Evolutionary conservation across 1,140 invertebrate species (phyloP), one percentile per base, ranked within the genome.

Genomic region (Periplaneta americana): DNA sequence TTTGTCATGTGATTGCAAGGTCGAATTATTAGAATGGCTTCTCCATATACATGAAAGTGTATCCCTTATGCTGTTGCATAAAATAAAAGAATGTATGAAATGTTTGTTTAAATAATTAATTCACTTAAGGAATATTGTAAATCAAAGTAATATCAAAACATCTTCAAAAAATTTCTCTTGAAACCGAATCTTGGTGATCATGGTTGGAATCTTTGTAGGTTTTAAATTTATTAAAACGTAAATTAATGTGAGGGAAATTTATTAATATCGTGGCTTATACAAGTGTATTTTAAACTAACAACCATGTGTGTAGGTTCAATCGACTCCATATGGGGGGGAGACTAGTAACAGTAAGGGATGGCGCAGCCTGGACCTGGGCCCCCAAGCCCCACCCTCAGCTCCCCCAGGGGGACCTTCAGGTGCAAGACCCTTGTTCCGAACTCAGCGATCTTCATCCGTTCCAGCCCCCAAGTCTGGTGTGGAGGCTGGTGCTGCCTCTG

Each of bases 391-490:
- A 74, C 86, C 89, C 79, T 89, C 76, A 28, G 34, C 76, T 22
- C 74, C 34, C 74, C 31, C 74, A 33, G 76, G 76, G 11, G 36
- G n/a, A 34, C 34, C 33, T 15, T 34, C 90, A 76, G 86, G 91
- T 87, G 93, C 93, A 86, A 91, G 95, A 88, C 94, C 95, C 90
- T 92, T 95, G 88, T 96, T 97, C 89, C 96, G 95, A 91, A 96
- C 96, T 84, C 96, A 97, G 88, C 91, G 96, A 85, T 97, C 96
- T 80, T 96, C 96, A 87, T 97, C 96, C 83, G 95, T 97, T 88
- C 96, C 96, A 77, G 95, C 95, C 76, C 80, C 79, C 66, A 83
- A 83, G 74, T 39, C 75, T 37, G 78, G 37, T 79, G 84, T 84
- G 83, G 84, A 86, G 80, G 74, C 32, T 36, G 78, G 66, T 75